A percentile compares a stretch with the other conserved stretches of the same genome.
Conservation (phyloP, 1,140 invertebrate species). For the Polypedilum pembai region DNA sequence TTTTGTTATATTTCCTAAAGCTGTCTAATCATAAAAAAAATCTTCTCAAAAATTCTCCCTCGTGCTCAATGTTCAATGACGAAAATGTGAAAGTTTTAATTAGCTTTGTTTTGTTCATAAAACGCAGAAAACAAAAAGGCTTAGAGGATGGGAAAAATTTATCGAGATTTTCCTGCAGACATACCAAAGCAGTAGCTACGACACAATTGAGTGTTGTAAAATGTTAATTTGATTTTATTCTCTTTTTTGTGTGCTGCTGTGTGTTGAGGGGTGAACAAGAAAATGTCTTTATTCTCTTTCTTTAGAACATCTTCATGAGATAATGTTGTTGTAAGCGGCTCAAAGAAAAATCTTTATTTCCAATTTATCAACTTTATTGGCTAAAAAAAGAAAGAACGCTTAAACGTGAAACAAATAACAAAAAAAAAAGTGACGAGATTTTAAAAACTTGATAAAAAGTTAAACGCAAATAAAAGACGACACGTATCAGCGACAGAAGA, state of each 20-base stretch:
- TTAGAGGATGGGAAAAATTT: slow-evolving; percentile 6
- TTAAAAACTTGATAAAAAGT: background rate
- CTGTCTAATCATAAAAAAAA: background rate
- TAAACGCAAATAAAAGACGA: background rate
- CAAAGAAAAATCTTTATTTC: too few relatives aligned
- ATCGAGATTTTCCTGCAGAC: slow-evolving; percentile 16
- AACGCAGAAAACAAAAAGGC: background rate
- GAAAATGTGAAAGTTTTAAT: slow-evolving; percentile 2
- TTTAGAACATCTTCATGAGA: background rate
- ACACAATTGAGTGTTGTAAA: slow-evolving; percentile 17
- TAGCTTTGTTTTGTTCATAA: slow-evolving; percentile 13
- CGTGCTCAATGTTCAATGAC: background rate
- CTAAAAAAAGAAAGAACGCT: background rate
- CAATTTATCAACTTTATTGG: background rate
- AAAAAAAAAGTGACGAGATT: slow-evolving; percentile 2
- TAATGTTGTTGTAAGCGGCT: background rate
- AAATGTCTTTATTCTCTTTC: slow-evolving; percentile 3
- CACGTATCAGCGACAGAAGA: background rate
- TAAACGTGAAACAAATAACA: slow-evolving; percentile 5
- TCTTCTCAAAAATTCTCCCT: background rate
- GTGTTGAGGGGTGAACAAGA: background rate
- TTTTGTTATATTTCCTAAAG: background rate
- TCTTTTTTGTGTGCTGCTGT: too few relatives aligned
- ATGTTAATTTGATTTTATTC: slow-evolving; percentile 8
- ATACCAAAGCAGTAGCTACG: background rate